phyloP scores from a whole-genome alignment of 1,140 invertebrate species.

The Subanguina moxae region DNA sequence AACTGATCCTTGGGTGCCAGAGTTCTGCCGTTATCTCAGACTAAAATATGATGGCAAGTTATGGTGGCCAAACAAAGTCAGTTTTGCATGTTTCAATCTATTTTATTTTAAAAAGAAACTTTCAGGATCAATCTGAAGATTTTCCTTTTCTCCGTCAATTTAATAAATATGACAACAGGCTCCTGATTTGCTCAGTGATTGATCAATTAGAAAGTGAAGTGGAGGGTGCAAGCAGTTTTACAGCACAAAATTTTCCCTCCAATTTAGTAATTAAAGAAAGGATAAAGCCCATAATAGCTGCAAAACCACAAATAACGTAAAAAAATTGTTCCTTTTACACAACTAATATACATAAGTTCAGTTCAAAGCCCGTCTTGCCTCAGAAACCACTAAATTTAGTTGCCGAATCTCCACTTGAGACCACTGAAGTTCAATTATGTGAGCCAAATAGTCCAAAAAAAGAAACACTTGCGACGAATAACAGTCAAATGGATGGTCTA shows the following conservation, averaged over 20 bases:
- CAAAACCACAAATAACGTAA: neutral
- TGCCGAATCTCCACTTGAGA: neutral
- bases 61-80: conserved; percentile 14
- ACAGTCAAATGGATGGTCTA: neutral
- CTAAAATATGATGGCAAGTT: conserved; percentile 16
- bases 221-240: neutral
- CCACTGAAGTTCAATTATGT: neutral
- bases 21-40: conserved; percentile 24
- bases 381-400: too few species aligned
- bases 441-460: neutral
- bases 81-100: neutral
- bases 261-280: neutral
- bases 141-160: neutral
- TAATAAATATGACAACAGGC: neutral
- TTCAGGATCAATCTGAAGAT: neutral
- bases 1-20: conserved; percentile 23
- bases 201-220: neutral
- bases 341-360: too few species aligned
- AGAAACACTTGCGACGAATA: neutral
- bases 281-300: neutral
- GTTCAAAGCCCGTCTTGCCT: too few species aligned
- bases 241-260: neutral
- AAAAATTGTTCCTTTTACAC: neutral
- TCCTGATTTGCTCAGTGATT: neutral
- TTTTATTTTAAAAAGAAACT: neutral